Evolutionary conservation across 2,888 invertebrate species (phyloP).

Genomic region (Venusia cambrica): DNA sequence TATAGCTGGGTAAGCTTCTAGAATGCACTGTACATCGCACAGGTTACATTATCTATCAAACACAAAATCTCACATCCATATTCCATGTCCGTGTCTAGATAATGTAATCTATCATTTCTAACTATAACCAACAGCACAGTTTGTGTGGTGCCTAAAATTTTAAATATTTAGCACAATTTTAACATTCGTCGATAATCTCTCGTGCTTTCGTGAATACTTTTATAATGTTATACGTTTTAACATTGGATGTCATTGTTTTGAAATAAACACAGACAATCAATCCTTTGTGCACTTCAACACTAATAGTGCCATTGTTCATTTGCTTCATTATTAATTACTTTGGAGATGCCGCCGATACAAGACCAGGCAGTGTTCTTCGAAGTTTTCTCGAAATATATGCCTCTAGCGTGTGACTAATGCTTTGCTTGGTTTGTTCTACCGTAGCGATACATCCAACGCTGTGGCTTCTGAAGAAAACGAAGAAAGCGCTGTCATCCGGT

Average conservation of each 20-base stretch:
- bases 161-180: conserved; percentile 70
- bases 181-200: conserved; percentile 68
- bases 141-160: conserved; percentile 67
- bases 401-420: conserved; percentile 81
- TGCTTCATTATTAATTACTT: conserved; percentile 75
- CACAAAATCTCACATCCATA: conserved; percentile 19
- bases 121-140: conserved; percentile 70
- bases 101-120: conserved; percentile 67
- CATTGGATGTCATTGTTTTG: conserved; percentile 70
- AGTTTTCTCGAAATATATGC: conserved; percentile 65
- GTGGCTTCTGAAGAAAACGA: conserved; percentile 77
- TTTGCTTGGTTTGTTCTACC: conserved; percentile 81
- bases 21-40: conserved; percentile 66
- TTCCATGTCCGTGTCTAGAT: conserved; percentile 41
- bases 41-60: conserved; percentile 45
- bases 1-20: conserved; percentile 88
- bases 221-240: no score
- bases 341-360: conserved; percentile 64
- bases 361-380: conserved; percentile 66
- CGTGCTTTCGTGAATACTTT: conserved; percentile 77
- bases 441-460: conserved; percentile 77
- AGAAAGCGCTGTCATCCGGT: conserved; percentile 82
- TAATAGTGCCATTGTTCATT: conserved; percentile 77
- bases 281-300: conserved; percentile 73
- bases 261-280: conserved; percentile 60